Base-by-base conservation (phyloP, 2,888 invertebrate genomes). In the Capitulum mitella region DNA sequence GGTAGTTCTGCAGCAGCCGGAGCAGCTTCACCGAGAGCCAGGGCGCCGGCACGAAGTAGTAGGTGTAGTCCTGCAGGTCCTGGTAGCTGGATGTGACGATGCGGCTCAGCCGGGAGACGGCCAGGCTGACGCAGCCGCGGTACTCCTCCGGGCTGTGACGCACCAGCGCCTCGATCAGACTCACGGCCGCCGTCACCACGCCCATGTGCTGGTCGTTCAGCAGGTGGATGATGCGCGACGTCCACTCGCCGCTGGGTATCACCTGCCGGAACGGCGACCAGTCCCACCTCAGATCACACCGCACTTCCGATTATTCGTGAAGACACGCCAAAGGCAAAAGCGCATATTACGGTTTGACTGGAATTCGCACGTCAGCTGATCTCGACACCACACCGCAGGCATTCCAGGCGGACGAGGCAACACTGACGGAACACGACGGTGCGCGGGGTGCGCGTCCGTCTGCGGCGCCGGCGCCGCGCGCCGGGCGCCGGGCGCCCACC, bases 31-130 rank as follows among this genome's bases (percentile, higher is more conserved):
- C 98, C 80, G 98, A 98, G 54, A 99, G 90, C 99, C 99, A 99
- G 29, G 99, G 99, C n/a, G 98, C 99, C 83, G 99, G 98, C 81
- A 99, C 98, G 89, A 99, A 99, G 86, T 99, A 99, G 87, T 99
- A 99, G 6, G 99, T 99, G 86, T 99, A 99, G 88, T 99, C 99
- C 89, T 99, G 98, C 82, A 99, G 90, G 88, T 99, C 99, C 83
- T 98, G 98, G 85, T 99, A 98, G 85, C 97, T 98, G 77, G 98
- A 95, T 79, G 98, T 98, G 14, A 99, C 98, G 88, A 99, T 99
- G 91, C 93, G 86, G 86, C 97, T 97, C 64, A 99, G 89, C 84
- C 99, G 90, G 37, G 98, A 98, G 77, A 99, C 98, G 80, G 99
- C 98, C 81, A 99, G 89, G 83, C 97, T 96, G 37, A 99, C 98